Conservation (phyloP, 2,888 invertebrate species). For the Gortyna flavago region DNA sequence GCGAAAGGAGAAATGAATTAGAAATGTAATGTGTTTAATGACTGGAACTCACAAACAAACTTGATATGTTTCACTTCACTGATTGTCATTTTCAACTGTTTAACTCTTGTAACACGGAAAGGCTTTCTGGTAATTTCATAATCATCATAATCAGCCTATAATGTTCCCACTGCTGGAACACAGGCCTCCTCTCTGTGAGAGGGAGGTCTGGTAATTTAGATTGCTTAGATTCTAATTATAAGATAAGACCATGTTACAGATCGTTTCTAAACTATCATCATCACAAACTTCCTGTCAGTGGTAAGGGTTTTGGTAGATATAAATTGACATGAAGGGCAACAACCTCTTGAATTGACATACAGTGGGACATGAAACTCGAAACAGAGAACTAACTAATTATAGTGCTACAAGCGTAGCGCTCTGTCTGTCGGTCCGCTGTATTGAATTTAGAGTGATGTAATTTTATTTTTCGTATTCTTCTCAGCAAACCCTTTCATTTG, state of each 20-base stretch:
- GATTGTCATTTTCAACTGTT: slow-evolving; percentile 3
- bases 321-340: neutral
- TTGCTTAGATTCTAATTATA: neutral
- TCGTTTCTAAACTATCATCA: neutral
- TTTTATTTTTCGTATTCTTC: neutral
- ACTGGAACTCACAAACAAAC: neutral
- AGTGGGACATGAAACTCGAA: neutral
- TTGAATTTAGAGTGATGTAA: neutral
- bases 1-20: no score
- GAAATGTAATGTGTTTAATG: no score
- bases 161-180: no score
- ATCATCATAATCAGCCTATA: no score
- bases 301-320: neutral
- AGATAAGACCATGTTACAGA: neutral
- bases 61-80: neutral
- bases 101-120: neutral
- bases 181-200: no score
- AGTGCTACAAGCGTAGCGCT: no score
- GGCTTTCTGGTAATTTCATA: neutral
- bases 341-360: neutral
- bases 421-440: neutral
- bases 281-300: neutral
- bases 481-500: neutral
- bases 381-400: neutral
- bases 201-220: neutral